Evolutionary conservation across 2,888 invertebrate genomes (phyloP).

Genomic region (Sphaerophoria rueppellii): DNA sequence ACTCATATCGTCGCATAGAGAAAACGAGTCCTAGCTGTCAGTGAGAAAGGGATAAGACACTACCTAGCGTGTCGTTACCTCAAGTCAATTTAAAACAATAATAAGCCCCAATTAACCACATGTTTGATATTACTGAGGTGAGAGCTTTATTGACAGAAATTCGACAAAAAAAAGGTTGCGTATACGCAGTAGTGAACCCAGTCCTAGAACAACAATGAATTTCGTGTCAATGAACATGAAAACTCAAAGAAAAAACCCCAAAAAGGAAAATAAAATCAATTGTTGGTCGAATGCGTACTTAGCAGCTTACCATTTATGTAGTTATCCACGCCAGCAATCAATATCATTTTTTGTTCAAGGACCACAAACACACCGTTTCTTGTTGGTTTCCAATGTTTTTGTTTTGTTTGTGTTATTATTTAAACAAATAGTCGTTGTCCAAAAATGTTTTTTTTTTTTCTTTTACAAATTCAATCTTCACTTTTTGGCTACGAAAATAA

Average conservation of each 20-base stretch:
- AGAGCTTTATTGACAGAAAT: not conserved
- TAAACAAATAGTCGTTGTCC: slow-evolving; percentile 38
- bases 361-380: slow-evolving; percentile 62
- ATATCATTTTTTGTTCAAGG: slow-evolving; percentile 80
- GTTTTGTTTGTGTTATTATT: slow-evolving; percentile 13
- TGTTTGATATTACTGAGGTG: slow-evolving; percentile 26
- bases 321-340: slow-evolving; percentile 82
- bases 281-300: not conserved
- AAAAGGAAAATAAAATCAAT: not conserved
- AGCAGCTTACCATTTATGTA: slow-evolving; percentile 80
- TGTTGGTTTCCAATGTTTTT: slow-evolving; percentile 60
- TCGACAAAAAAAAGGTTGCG: slow-evolving; percentile 48
- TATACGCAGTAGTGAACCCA: slow-evolving; percentile 58
- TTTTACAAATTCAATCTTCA: slow-evolving; percentile 3
- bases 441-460: slow-evolving; percentile 49
- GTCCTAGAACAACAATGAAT: slow-evolving; percentile 21
- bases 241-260: not conserved
- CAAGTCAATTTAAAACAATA: too few species aligned
- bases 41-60: not conserved
- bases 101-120: slow-evolving; percentile 53
- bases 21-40: not conserved
- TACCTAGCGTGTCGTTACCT: slow-evolving; percentile 3
- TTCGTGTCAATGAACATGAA: slow-evolving; percentile 14
- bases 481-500: slow-evolving; percentile 37
- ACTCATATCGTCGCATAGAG: slow-evolving; percentile 35